Evolutionary conservation across 2,888 invertebrate species (phyloP).

Genomic region (Tetropium fuscum): DNA sequence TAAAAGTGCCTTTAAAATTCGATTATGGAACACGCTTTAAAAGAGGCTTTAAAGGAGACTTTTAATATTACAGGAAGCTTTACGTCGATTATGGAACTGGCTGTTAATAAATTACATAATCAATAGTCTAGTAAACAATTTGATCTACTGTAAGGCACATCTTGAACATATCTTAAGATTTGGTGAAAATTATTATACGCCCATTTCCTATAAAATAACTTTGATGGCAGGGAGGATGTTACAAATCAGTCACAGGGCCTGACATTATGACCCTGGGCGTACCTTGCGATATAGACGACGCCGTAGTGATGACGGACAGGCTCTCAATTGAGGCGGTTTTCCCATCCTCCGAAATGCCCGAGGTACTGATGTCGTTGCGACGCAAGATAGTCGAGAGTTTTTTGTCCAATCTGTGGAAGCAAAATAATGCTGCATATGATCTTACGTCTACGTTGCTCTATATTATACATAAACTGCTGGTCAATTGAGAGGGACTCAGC

Average conservation of each 20-base stretch:
- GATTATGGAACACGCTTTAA: too few relatives aligned
- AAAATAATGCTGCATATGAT: too few relatives aligned
- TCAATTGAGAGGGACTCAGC: too few relatives aligned
- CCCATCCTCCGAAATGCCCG: slow-evolving; percentile 60
- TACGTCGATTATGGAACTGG: too few relatives aligned
- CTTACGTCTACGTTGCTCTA: too few relatives aligned
- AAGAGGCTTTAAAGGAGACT: too few relatives aligned
- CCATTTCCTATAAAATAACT: slow-evolving; percentile 19
- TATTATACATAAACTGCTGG: too few relatives aligned
- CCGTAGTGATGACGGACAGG: slow-evolving; percentile 52
- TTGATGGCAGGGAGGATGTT: slow-evolving; percentile 17
- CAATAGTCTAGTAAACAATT: too few relatives aligned
- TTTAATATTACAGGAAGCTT: too few relatives aligned
- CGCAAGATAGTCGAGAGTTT: slow-evolving; percentile 69
- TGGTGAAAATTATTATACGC: neutral
- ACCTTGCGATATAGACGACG: slow-evolving; percentile 46
- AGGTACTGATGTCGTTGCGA: slow-evolving; percentile 53
- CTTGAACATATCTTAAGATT: neutral
- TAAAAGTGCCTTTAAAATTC: too few relatives aligned
- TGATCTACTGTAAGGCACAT: too few relatives aligned
- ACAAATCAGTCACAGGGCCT: slow-evolving; percentile 72
- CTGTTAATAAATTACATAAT: too few relatives aligned
- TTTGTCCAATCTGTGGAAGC: slow-evolving; percentile 69
- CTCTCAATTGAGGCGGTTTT: slow-evolving; percentile 58
- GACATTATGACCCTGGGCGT: slow-evolving; percentile 67